Percentiles rank a stretch among this genome's conserved stretches.
Evolutionary conservation across 1,140 invertebrate genomes (phyloP).

Genomic region (Ridgeia piscesae): DNA sequence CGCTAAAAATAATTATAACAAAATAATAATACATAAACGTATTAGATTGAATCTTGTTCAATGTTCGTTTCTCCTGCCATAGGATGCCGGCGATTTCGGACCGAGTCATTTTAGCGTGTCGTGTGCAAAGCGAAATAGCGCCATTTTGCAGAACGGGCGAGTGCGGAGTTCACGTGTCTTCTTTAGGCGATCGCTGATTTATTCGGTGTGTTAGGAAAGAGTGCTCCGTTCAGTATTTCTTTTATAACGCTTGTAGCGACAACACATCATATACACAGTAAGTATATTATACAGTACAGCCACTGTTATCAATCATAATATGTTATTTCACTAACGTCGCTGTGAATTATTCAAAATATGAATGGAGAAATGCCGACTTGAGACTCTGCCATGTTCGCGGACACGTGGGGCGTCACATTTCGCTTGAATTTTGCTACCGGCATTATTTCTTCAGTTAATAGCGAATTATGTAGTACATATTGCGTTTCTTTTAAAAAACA

Average conservation of each 20-base stretch:
- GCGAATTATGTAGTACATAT: not conserved
- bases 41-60: not conserved
- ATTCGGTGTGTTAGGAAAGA: not conserved
- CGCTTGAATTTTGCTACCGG: not conserved
- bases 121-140: not conserved
- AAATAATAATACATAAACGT: too few relatives aligned
- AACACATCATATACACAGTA: not conserved
- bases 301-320: not conserved
- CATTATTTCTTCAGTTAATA: not conserved
- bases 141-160: not conserved
- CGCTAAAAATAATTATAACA: too few relatives aligned
- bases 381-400: not conserved
- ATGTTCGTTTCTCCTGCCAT: not conserved
- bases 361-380: not conserved
- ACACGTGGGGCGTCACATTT: constrained; percentile 3
- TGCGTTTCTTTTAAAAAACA: not conserved
- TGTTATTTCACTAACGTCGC: not conserved
- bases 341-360: not conserved
- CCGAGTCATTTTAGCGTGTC: not conserved
- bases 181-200: not conserved
- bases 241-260: not conserved
- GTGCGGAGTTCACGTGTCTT: not conserved
- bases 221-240: not conserved
- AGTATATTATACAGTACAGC: not conserved
- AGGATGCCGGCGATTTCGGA: not conserved